phyloP scores from a whole-genome alignment of 2,888 invertebrate genomes.

The Thyatira batis region DNA sequence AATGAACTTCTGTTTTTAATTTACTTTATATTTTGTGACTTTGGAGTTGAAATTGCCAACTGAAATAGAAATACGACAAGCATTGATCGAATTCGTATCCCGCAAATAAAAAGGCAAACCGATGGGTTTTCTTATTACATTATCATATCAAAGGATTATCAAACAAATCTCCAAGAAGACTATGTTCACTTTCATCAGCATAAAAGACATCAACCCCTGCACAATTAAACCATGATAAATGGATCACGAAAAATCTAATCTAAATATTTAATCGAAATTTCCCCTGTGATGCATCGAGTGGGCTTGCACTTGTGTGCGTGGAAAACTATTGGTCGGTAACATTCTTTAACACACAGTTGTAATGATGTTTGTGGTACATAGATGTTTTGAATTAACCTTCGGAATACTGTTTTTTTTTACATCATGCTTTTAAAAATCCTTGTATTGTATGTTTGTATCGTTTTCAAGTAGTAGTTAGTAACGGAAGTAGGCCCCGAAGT shows the following conservation, averaged over 20 bases:
- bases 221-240: conserved; percentile 80
- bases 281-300: conserved; percentile 62
- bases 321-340: conserved; percentile 25
- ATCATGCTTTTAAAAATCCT: too few species aligned
- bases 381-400: conserved; percentile 7
- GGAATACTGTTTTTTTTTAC: too few species aligned
- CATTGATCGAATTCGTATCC: conserved; percentile 8
- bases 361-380: background rate
- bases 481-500: too few species aligned
- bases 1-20: background rate
- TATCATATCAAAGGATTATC: conserved; percentile 76
- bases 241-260: conserved; percentile 80
- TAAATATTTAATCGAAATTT: conserved; percentile 81
- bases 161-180: conserved; percentile 53
- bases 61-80: conserved; percentile 14
- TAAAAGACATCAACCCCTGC: conserved; percentile 61
- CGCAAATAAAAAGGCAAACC: conserved; percentile 24
- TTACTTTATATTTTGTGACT: too few species aligned
- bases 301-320: conserved; percentile 33
- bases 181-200: conserved; percentile 56
- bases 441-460: too few species aligned
- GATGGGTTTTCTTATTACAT: conserved; percentile 61
- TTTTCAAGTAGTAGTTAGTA: too few species aligned
- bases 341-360: conserved; percentile 6
- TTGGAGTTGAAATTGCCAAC: background rate